Percentiles rank a stretch among this genome's conserved stretches.
Conservation (phyloP, 2,113 vertebrate genomes). For the Grantiella picta region DNA sequence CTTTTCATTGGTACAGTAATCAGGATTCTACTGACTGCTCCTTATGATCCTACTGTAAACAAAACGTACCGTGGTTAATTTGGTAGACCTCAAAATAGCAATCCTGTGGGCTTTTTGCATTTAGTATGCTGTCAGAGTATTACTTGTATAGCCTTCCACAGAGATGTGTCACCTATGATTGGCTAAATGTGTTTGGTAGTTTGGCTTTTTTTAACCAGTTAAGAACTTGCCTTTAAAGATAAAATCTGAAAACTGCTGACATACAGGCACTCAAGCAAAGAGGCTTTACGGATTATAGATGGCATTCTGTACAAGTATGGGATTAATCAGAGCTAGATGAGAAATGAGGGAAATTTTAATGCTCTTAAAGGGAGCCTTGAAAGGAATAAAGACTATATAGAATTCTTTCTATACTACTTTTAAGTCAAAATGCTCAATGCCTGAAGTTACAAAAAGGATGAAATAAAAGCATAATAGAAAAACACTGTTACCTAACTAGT, state of each 20-base stretch:
- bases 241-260: conserved; percentile 20
- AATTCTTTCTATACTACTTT: neutral
- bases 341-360: neutral
- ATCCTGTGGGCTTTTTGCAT: neutral
- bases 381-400: neutral
- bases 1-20: neutral
- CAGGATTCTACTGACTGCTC: neutral
- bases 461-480: neutral
- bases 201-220: neutral
- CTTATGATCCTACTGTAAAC: neutral
- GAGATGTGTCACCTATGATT: neutral
- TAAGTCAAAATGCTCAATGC: neutral
- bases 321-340: neutral
- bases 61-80: conserved; percentile 7
- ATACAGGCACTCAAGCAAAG: neutral
- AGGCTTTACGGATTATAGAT: conserved; percentile 19
- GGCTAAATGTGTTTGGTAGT: neutral
- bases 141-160: neutral
- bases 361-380: neutral
- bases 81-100: conserved; percentile 18
- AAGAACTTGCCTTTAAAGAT: neutral
- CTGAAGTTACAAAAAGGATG: neutral
- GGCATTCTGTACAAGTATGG: neutral
- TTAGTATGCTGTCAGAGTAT: neutral
- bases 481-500: neutral